Evolutionary conservation across 2,113 vertebrate species (phyloP).

Genomic region (Hemiscyllium ocellatum): DNA sequence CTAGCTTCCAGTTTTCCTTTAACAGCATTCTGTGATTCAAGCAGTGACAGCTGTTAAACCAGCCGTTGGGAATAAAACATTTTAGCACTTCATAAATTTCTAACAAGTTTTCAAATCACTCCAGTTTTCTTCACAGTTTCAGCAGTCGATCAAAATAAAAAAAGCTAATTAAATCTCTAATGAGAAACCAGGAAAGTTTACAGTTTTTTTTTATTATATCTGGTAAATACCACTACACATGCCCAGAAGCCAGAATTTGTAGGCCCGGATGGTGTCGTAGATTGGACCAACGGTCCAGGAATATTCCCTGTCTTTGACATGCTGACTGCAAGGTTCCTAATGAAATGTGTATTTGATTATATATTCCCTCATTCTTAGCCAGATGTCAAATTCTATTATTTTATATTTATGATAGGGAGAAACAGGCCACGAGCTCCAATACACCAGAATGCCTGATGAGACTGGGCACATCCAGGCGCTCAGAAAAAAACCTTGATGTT

Average conservation of each 20-base stretch:
- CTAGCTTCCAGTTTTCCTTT: neutral
- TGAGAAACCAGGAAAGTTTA: conserved; percentile 46
- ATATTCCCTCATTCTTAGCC: neutral
- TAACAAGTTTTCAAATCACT: conserved; percentile 97
- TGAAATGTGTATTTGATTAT: neutral
- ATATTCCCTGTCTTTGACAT: neutral
- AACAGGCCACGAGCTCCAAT: too few species aligned
- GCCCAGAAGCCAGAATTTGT: conserved; percentile 38
- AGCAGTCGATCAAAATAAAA: conserved; percentile 47
- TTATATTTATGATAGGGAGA: neutral
- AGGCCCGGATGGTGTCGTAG: neutral
- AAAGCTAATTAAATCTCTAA: conserved; percentile 60
- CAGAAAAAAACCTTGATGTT: too few species aligned
- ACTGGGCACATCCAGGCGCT: too few species aligned
- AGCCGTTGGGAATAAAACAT: conserved; percentile 84
- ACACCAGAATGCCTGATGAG: too few species aligned
- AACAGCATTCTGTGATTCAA: conserved; percentile 47
- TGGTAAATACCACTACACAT: conserved; percentile 50
- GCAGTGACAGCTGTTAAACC: conserved; percentile 78
- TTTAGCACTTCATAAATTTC: conserved; percentile 99
- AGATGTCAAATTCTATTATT: neutral
- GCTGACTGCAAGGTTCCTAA: neutral
- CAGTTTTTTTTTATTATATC: conserved; percentile 52
- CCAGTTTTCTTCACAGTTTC: conserved; percentile 70
- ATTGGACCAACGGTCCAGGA: neutral